Conservation (phyloP, 2,113 vertebrate species). For the Xyrauchen texanus region DNA sequence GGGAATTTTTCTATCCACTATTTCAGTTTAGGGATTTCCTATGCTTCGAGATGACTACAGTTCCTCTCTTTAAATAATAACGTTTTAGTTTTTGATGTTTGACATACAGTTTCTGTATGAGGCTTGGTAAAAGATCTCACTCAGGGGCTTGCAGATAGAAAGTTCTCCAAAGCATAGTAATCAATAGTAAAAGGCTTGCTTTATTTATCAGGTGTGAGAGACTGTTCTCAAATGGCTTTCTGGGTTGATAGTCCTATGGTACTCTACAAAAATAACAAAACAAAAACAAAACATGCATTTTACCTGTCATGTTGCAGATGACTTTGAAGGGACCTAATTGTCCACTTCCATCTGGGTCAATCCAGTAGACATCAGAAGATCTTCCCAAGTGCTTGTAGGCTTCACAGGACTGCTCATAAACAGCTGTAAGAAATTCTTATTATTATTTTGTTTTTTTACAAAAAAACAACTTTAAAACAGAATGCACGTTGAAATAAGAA, state of each 20-base stretch:
- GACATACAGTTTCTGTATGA: neutral
- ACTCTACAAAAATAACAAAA: neutral
- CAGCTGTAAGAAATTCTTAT: constrained; percentile 73
- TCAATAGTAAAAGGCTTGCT: neutral
- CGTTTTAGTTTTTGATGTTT: neutral
- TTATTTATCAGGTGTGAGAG: neutral
- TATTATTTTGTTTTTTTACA: neutral
- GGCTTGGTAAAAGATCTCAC: constrained; percentile 1
- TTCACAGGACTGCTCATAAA: constrained; percentile 95
- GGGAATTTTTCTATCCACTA: constrained; percentile 23
- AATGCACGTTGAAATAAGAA: too few relatives aligned
- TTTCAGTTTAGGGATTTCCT: neutral
- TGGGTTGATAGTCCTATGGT: neutral
- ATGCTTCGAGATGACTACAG: neutral
- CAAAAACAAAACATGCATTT: constrained; percentile 42
- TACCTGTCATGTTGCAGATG: constrained; percentile 99
- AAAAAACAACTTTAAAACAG: too few relatives aligned
- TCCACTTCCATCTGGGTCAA: constrained; percentile 96
- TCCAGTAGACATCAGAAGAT: constrained; percentile 93
- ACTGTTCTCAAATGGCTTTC: neutral
- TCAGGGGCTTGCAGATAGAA: constrained; percentile 17
- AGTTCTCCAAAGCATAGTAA: neutral
- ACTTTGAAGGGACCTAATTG: constrained; percentile 89
- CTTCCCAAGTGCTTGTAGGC: constrained; percentile 95
- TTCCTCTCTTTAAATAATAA: constrained; percentile 13